A percentile compares a stretch with the other conserved stretches of the same genome.
Evolutionary conservation across 92 coral and sea anemone genomes (phyloP).

Genomic region (Epizoanthus rinbou): DNA sequence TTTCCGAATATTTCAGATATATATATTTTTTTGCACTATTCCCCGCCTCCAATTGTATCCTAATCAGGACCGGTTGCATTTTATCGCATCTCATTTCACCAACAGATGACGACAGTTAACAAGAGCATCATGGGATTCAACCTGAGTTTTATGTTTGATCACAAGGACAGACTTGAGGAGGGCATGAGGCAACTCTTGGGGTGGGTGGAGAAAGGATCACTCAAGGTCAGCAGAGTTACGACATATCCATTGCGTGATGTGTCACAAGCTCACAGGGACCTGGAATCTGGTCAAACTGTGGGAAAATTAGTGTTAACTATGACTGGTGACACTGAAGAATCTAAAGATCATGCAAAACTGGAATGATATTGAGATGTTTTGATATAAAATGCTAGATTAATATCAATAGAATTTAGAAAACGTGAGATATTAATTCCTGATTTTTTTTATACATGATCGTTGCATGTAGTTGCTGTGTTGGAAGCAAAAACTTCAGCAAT

Average conservation of each 20-base stretch:
- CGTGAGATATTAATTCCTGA: no score
- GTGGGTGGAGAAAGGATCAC: conserved; percentile 82
- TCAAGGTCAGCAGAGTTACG: conserved; percentile 82
- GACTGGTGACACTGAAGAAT: conserved; percentile 30
- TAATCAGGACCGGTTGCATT: no score
- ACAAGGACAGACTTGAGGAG: conserved; percentile 67
- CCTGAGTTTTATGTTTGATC: conserved; percentile 88
- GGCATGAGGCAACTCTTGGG: conserved; percentile 80
- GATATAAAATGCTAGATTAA: no score
- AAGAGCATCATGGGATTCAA: conserved; percentile 96
- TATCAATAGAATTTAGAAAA: no score
- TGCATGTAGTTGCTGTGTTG: no score
- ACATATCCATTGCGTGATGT: conserved; percentile 83
- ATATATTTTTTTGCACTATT: no score
- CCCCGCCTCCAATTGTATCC: no score
- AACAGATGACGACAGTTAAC: conserved; percentile 82
- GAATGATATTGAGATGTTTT: background rate
- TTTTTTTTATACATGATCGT: no score
- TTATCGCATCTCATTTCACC: background rate
- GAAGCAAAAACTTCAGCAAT: no score
- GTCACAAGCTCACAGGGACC: conserved; percentile 85
- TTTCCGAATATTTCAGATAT: no score
- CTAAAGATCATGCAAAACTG: conserved; percentile 3
- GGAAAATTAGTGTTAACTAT: conserved; percentile 94
- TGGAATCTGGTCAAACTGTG: conserved; percentile 93